These are phyloP conservation scores for Muscicapa comitata DNA, from an alignment of 2,797 vertebrate species.

Conservation along the genomic window DNA sequence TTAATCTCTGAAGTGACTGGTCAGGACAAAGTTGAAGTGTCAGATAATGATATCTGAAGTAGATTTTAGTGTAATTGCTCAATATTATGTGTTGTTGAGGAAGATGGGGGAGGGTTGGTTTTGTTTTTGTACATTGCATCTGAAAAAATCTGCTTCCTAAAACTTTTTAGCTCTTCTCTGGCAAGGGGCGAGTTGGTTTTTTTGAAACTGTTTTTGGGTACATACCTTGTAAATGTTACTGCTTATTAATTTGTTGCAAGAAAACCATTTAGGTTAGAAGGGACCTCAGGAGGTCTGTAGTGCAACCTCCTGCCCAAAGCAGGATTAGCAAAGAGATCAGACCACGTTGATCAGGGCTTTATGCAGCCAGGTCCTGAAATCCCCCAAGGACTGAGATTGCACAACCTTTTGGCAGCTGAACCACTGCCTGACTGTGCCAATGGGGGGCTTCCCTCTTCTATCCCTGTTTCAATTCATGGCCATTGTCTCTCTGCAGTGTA, in stretches of 20 bases:
- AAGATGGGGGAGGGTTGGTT: neutral
- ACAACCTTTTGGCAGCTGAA: neutral
- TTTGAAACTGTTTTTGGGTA: neutral
- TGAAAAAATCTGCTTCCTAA: neutral
- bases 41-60: neutral
- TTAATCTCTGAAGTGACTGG: neutral
- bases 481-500: neutral
- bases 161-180: neutral
- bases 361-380: neutral
- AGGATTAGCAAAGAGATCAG: neutral
- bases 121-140: neutral
- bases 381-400: neutral
- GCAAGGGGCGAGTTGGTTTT: neutral
- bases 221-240: neutral
- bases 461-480: neutral
- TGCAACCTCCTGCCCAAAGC: neutral
- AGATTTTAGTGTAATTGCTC: neutral
- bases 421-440: neutral
- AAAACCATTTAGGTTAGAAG: neutral
- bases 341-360: neutral
- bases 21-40: neutral
- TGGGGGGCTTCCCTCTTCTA: neutral
- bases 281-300: neutral
- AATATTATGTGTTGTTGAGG: neutral
- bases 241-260: neutral